Evolutionary conservation across 2,113 vertebrate species (phyloP).

Genomic region (Indri indri): DNA sequence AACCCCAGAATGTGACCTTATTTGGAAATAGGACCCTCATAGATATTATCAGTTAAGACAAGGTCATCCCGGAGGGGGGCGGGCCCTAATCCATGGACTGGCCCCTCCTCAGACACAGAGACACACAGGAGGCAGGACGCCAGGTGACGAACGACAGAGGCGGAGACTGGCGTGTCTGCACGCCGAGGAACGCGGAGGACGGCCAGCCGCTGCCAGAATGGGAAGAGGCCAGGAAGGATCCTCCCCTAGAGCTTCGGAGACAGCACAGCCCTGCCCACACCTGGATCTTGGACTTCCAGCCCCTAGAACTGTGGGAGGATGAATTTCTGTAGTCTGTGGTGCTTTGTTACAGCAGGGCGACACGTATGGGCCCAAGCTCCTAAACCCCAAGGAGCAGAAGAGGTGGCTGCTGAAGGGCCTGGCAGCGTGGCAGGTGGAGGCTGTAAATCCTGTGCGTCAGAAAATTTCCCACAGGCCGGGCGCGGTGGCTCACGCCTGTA

Average conservation of each 20-base stretch:
- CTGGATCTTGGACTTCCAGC: rapidly evolving
- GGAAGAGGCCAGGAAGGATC: too few species aligned
- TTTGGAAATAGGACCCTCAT: background rate
- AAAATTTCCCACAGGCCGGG: background rate
- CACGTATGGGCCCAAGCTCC: background rate
- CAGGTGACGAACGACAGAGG: background rate
- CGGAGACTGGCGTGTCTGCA: rapidly evolving
- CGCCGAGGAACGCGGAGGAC: rapidly evolving
- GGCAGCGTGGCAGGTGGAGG: too few species aligned
- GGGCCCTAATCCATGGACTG: background rate
- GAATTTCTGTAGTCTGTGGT: background rate
- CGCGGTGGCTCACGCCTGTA: too few species aligned
- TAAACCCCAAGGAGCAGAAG: too few species aligned
- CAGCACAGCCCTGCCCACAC: rapidly evolving
- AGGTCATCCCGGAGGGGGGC: too few species aligned
- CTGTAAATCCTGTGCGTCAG: rapidly evolving
- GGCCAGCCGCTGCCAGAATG: rapidly evolving
- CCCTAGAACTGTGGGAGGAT: background rate
- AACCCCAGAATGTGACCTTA: background rate
- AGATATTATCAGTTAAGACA: background rate
- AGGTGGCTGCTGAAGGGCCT: rapidly evolving
- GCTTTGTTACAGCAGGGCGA: background rate
- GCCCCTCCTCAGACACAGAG: background rate
- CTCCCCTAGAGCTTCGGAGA: rapidly evolving
- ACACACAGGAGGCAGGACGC: rapidly evolving